These are phyloP conservation scores for Eupithecia vulgata DNA, from an alignment of 2,888 invertebrate genomes.

Conservation along the genomic window DNA sequence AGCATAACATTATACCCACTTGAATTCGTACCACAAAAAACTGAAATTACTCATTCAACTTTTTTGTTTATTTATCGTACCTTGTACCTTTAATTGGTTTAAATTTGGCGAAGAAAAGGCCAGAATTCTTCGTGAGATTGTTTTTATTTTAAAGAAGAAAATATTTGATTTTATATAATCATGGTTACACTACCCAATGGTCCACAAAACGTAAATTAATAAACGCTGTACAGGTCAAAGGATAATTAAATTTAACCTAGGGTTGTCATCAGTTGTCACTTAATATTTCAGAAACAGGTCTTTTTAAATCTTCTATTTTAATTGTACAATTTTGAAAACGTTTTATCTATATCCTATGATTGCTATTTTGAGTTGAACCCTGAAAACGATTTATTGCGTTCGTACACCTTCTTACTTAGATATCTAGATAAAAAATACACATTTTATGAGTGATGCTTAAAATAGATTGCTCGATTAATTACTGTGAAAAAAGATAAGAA, in stretches of 20 bases:
- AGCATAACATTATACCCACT: conserved; percentile 5
- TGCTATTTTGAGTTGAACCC: background rate
- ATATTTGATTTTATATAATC: conserved; percentile 1
- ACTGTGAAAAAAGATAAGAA: background rate
- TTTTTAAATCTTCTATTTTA: background rate
- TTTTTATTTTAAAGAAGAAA: background rate
- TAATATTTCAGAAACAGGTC: background rate
- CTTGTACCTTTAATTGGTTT: background rate
- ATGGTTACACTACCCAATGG: conserved; percentile 45
- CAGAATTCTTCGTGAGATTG: background rate
- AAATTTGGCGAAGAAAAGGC: background rate
- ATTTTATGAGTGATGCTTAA: no score
- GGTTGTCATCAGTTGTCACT: no score
- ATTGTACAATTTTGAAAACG: background rate
- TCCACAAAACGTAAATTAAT: conserved; percentile 48
- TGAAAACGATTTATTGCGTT: background rate
- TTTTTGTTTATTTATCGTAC: background rate
- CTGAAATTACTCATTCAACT: background rate
- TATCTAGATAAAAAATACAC: background rate
- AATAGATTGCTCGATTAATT: background rate
- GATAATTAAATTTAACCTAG: conserved; percentile 53
- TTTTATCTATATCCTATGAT: background rate
- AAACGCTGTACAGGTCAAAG: conserved; percentile 52
- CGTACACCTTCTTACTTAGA: background rate
- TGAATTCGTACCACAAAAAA: background rate